These are phyloP conservation scores for Gadus macrocephalus DNA, from an alignment of 2,113 vertebrate genomes.

Conservation along the genomic window DNA sequence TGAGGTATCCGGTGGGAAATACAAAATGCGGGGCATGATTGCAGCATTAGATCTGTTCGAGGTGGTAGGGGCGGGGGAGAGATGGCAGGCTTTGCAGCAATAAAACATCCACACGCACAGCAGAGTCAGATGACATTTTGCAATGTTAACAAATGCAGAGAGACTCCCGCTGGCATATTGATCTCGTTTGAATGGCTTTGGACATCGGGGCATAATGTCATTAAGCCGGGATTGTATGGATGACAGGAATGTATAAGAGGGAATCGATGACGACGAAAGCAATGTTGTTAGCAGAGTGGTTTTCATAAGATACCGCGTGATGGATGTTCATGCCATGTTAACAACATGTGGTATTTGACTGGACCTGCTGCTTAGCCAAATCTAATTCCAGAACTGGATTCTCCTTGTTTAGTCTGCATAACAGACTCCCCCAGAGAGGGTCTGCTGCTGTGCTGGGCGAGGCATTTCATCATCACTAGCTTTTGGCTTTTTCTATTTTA, in stretches of 20 bases:
- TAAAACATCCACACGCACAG: neutral
- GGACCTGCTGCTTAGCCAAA: constrained; percentile 28
- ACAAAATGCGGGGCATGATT: constrained; percentile 17
- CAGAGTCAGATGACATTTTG: constrained; percentile 39
- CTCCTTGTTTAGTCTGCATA: constrained; percentile 16
- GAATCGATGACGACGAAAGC: constrained; percentile 49
- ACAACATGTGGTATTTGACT: constrained; percentile 41
- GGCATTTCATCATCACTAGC: neutral
- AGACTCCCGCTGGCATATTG: constrained; percentile 59
- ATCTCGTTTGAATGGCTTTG: constrained; percentile 60
- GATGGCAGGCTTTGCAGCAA: constrained; percentile 13
- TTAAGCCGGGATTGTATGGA: constrained; percentile 56
- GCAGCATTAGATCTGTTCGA: constrained; percentile 25
- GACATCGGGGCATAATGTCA: constrained; percentile 53
- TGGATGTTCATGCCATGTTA: constrained; percentile 53
- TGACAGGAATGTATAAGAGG: constrained; percentile 49
- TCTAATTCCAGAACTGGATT: constrained; percentile 42
- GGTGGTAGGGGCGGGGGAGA: constrained; percentile 17
- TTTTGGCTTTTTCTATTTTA: neutral
- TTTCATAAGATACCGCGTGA: constrained; percentile 50
- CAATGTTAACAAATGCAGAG: constrained; percentile 53
- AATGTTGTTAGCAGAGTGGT: constrained; percentile 44
- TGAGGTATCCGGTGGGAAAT: constrained; percentile 8
- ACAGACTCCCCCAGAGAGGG: constrained; percentile 5
- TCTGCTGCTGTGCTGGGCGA: too few species aligned